A percentile compares a stretch with the other conserved stretches of the same genome.
phyloP scores from a whole-genome alignment of 2,113 vertebrate species.

The Potamarius usumacintae region DNA sequence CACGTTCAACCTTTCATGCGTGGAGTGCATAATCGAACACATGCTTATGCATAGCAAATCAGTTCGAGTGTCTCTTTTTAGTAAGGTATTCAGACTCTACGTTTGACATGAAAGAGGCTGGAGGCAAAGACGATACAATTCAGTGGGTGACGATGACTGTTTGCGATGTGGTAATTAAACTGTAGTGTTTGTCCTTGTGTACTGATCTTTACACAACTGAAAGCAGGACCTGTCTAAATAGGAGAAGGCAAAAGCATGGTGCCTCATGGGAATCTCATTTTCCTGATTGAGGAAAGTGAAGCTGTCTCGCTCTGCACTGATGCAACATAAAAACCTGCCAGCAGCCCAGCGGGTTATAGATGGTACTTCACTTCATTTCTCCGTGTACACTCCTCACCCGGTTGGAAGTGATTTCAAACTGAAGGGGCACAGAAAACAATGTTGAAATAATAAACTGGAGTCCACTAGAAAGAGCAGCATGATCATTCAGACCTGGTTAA shows the following conservation, averaged over 20 bases:
- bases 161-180: constrained; percentile 35
- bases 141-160: constrained; percentile 15
- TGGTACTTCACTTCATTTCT: constrained; percentile 26
- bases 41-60: constrained; percentile 30
- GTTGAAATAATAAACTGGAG: constrained; percentile 34
- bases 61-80: background rate
- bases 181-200: constrained; percentile 31
- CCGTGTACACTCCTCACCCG: constrained; percentile 42
- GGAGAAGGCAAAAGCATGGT: background rate
- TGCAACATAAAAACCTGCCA: constrained; percentile 46
- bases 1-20: constrained; percentile 33
- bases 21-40: constrained; percentile 30
- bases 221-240: constrained; percentile 29
- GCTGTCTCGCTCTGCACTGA: constrained; percentile 28
- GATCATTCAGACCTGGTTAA: constrained; percentile 52
- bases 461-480: constrained; percentile 19
- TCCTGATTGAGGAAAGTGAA: constrained; percentile 39
- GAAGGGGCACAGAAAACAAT: constrained; percentile 40
- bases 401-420: constrained; percentile 40
- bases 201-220: constrained; percentile 5
- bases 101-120: background rate
- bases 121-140: background rate
- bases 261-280: constrained; percentile 38
- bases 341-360: constrained; percentile 46
- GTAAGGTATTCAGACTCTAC: background rate